Evolutionary conservation across 2,888 invertebrate species (phyloP).

Genomic region (Rhingia rostrata): DNA sequence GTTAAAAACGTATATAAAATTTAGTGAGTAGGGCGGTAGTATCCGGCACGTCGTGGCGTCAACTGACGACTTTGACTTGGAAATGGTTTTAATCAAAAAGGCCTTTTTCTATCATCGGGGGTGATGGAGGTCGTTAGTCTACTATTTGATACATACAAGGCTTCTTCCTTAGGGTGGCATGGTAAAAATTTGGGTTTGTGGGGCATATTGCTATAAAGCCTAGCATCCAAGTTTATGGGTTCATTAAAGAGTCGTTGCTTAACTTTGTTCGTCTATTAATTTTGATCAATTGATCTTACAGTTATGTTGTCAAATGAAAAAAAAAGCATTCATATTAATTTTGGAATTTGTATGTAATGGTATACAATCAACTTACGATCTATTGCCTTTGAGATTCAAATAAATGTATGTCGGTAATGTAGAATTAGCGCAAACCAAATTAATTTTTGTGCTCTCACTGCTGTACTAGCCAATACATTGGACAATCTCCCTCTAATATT

Average conservation of each 20-base stretch:
- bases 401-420: too few relatives aligned
- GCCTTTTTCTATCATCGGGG: not conserved
- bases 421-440: too few relatives aligned
- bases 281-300: slow-evolving; percentile 10
- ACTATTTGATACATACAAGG: too few relatives aligned
- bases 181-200: not conserved
- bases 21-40: too few relatives aligned
- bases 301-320: slow-evolving; percentile 37
- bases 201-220: slow-evolving; percentile 26
- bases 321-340: slow-evolving; percentile 24
- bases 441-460: too few relatives aligned
- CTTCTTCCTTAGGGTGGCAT: not conserved
- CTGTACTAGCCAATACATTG: too few relatives aligned
- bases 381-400: too few relatives aligned
- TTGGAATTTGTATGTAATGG: too few relatives aligned
- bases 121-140: not conserved
- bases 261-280: slow-evolving; percentile 5
- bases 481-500: too few relatives aligned
- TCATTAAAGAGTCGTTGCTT: slow-evolving; percentile 55
- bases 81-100: slow-evolving; percentile 5
- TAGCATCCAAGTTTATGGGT: slow-evolving; percentile 49
- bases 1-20: slow-evolving; percentile 32
- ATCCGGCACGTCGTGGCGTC: slow-evolving; percentile 44
- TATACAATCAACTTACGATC: too few relatives aligned
- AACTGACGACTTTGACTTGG: slow-evolving; percentile 29